Percentiles rank a stretch among this genome's conserved stretches.
Evolutionary conservation across 2,797 vertebrate genomes (phyloP).

Genomic region (Esox lucius): DNA sequence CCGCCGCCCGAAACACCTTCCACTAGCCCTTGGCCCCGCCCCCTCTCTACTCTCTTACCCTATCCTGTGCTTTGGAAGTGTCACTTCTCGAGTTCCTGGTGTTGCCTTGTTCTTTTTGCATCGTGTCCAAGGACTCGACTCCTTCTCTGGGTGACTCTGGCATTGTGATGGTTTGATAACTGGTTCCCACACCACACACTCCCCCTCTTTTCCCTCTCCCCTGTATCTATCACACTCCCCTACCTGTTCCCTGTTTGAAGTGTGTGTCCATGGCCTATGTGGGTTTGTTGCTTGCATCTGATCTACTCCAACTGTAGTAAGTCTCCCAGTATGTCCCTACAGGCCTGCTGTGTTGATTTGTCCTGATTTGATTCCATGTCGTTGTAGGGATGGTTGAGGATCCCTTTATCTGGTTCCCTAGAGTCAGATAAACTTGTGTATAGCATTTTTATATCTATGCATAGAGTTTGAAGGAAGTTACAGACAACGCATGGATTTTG

Average conservation of each 20-base stretch:
- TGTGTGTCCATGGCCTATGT: constrained; percentile 68
- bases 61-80: constrained; percentile 64
- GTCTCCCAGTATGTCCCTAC: constrained; percentile 49
- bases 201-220: constrained; percentile 29
- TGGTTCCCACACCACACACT: constrained; percentile 33
- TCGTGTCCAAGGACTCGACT: constrained; percentile 57
- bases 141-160: constrained; percentile 60
- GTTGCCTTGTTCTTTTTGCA: constrained; percentile 73
- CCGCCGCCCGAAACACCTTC: too few species aligned
- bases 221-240: background rate
- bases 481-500: too few species aligned
- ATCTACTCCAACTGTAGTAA: constrained; percentile 64
- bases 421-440: too few species aligned
- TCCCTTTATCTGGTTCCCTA: too few species aligned
- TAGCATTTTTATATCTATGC: too few species aligned
- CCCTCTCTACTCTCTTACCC: constrained; percentile 30
- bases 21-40: constrained; percentile 12
- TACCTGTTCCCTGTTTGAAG: constrained; percentile 60
- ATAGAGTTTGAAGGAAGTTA: too few species aligned
- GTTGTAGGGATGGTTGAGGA: constrained; percentile 30
- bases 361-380: constrained; percentile 71
- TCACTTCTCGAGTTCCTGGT: constrained; percentile 54
- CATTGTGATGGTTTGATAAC: constrained; percentile 61
- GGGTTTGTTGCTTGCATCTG: constrained; percentile 80
- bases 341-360: constrained; percentile 76